Percentiles rank a stretch among this genome's conserved stretches.
phyloP scores from a whole-genome alignment of 2,888 invertebrate genomes.

The Sesia apiformis region DNA sequence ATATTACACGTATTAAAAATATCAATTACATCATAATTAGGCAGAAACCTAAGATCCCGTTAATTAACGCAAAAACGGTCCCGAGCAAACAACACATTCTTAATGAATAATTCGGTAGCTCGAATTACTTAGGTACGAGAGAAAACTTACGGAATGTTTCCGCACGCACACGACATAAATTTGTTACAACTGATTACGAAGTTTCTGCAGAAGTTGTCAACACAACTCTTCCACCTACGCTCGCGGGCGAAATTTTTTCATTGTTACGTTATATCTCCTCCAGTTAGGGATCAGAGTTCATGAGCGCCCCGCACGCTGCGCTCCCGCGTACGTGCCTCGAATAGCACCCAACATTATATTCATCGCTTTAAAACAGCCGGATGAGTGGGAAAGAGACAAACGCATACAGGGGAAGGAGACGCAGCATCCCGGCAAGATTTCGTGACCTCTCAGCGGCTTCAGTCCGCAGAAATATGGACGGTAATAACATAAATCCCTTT shows the following conservation, averaged over 20 bases:
- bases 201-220: constrained; percentile 60
- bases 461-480: constrained; percentile 72
- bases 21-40: too few species aligned
- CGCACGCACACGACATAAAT: constrained; percentile 65
- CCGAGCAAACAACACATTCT: not conserved
- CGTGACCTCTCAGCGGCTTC: constrained; percentile 73
- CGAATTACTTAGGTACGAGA: not conserved
- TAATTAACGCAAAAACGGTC: too few species aligned
- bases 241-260: constrained; percentile 52
- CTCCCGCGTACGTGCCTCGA: constrained; percentile 61
- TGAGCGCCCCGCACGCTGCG: constrained; percentile 56
- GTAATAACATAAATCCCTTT: constrained; percentile 75
- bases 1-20: constrained; percentile 10
- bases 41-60: constrained; percentile 3
- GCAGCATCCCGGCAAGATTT: constrained; percentile 54
- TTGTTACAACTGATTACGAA: constrained; percentile 70
- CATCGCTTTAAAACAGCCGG: constrained; percentile 63
- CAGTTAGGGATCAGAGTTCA: constrained; percentile 68
- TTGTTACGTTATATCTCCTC: constrained; percentile 61
- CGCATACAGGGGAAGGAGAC: constrained; percentile 33
- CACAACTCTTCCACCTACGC: constrained; percentile 63
- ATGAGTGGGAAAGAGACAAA: constrained; percentile 40
- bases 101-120: not conserved
- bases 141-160: constrained; percentile 3
- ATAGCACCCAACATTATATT: constrained; percentile 62